These are phyloP conservation scores for Magallana angulata DNA, from an alignment of 1,140 invertebrate species.

Conservation along the genomic window DNA sequence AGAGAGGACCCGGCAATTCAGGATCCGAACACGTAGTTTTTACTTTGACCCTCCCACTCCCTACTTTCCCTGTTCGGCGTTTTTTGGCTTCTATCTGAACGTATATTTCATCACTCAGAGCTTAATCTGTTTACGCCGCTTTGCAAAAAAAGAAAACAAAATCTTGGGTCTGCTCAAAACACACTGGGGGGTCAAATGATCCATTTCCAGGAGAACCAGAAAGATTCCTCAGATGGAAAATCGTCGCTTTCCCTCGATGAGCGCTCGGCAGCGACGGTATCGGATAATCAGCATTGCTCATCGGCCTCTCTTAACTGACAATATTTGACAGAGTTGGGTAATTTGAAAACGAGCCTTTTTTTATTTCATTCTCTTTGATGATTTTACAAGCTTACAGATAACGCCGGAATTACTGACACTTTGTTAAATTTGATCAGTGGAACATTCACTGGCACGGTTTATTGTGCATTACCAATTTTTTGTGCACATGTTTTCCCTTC, in stretches of 20 bases:
- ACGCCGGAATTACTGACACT: background rate
- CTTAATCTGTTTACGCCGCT: background rate
- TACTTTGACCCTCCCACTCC: too few species aligned
- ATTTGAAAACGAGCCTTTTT: background rate
- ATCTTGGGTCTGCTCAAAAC: background rate
- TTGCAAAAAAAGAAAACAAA: background rate
- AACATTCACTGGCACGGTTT: background rate
- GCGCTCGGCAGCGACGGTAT: background rate
- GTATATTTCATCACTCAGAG: background rate
- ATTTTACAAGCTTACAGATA: background rate
- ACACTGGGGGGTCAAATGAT: constrained; percentile 1
- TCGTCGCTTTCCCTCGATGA: background rate
- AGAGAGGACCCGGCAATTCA: too few species aligned
- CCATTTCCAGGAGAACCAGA: background rate
- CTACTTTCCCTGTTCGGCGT: too few species aligned
- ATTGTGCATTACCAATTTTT: background rate
- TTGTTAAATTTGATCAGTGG: background rate
- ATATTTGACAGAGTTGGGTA: background rate
- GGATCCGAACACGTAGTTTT: too few species aligned
- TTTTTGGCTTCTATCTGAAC: too few species aligned
- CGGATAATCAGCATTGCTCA: background rate
- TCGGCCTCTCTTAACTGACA: background rate
- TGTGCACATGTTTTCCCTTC: background rate
- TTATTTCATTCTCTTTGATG: background rate
- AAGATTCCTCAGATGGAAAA: background rate